Conservation (phyloP, 1,140 invertebrate genomes). For the Drosophila pseudoananassae region DNA sequence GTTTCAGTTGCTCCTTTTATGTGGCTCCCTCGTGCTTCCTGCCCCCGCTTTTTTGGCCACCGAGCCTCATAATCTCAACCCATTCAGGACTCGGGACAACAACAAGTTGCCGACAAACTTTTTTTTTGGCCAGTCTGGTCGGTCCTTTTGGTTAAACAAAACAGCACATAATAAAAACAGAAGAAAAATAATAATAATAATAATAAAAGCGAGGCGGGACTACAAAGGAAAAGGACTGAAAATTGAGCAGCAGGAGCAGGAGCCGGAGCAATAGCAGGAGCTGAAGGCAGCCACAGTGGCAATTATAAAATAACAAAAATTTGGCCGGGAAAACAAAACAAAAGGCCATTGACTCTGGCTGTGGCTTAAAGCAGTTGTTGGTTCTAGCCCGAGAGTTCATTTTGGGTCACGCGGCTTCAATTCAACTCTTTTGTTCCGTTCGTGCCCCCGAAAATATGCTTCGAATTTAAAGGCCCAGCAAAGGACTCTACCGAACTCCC, state of each 20-base stretch:
- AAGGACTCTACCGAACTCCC: background rate
- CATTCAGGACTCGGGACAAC: slow-evolving; percentile 7
- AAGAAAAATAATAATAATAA: slow-evolving; percentile 1
- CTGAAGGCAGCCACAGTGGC: slow-evolving; percentile 34
- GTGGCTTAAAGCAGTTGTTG: slow-evolving; percentile 13
- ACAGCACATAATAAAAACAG: slow-evolving; percentile 20
- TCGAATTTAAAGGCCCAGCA: background rate
- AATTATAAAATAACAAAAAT: slow-evolving; percentile 58
- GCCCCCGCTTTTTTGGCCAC: background rate
- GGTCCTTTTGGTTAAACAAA: slow-evolving; percentile 32
- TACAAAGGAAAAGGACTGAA: slow-evolving; percentile 42
- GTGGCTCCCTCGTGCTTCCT: slow-evolving; percentile 2
- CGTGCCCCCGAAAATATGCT: too few species aligned
- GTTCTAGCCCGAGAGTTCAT: slow-evolving; percentile 22
- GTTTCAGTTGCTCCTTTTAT: slow-evolving; percentile 22
- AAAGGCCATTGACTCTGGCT: slow-evolving; percentile 42
- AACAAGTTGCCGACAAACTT: slow-evolving; percentile 39
- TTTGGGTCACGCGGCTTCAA: slow-evolving; percentile 39
- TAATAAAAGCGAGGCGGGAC: slow-evolving; percentile 4
- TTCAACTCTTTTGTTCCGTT: slow-evolving; percentile 14
- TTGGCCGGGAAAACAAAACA: slow-evolving; percentile 42
- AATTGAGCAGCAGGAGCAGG: slow-evolving; percentile 29
- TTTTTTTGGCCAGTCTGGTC: slow-evolving; percentile 29
- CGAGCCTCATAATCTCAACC: background rate
- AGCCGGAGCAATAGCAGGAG: background rate